These are phyloP conservation scores for Apodemus sylvaticus DNA, from an alignment of 2,113 vertebrate species.

Conservation along the genomic window DNA sequence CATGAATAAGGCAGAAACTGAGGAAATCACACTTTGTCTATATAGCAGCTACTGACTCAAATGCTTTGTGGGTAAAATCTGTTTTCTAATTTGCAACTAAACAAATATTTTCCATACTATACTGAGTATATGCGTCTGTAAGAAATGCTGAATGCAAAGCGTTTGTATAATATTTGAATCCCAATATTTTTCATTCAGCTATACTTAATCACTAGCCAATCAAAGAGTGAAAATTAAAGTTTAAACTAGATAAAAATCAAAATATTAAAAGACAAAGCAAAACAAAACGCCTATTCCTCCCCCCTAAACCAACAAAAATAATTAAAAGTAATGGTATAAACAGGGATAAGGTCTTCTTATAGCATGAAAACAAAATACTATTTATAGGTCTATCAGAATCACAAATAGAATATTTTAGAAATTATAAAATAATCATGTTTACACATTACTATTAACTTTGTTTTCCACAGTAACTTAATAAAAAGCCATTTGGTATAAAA, in stretches of 20 bases:
- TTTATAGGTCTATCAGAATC: constrained; percentile 15
- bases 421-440: neutral
- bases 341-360: neutral
- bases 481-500: constrained; percentile 15
- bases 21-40: constrained; percentile 26
- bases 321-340: neutral
- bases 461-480: constrained; percentile 6
- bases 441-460: neutral
- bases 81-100: constrained; percentile 54
- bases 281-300: neutral
- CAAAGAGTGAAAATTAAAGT: constrained; percentile 16
- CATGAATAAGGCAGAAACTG: constrained; percentile 55
- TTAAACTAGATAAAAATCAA: constrained; percentile 40
- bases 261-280: neutral
- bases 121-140: neutral
- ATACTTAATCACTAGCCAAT: constrained; percentile 1
- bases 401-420: neutral
- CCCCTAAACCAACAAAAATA: neutral
- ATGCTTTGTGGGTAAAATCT: constrained; percentile 14
- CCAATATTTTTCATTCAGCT: neutral
- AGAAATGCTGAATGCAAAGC: neutral
- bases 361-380: neutral
- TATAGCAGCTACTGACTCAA: constrained; percentile 1
- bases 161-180: constrained; percentile 47
- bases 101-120: neutral